These are phyloP conservation scores for Furnarius figulus DNA, from an alignment of 2,113 vertebrate genomes.

Conservation along the genomic window DNA sequence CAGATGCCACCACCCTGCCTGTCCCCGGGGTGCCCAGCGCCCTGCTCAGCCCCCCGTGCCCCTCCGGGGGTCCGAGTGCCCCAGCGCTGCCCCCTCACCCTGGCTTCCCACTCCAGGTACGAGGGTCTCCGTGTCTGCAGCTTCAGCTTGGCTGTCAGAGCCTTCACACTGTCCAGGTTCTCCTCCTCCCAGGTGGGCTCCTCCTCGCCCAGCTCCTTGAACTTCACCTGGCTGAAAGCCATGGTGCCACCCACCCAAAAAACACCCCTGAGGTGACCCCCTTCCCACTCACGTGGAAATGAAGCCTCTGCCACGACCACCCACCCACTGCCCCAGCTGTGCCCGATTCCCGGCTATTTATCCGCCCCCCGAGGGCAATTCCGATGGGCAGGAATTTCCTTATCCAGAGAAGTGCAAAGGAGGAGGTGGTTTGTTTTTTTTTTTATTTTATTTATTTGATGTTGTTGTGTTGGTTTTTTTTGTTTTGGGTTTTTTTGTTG, in stretches of 20 bases:
- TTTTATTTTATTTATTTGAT: neutral
- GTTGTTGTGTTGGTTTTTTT: neutral
- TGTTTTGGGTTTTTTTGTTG: too few species aligned
- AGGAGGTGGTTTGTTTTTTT: neutral
- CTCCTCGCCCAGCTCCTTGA: slow-evolving; percentile 80
- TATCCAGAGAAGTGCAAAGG: neutral
- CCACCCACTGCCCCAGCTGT: neutral
- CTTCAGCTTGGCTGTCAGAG: slow-evolving; percentile 87
- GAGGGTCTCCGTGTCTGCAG: slow-evolving; percentile 90
- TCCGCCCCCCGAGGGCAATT: slow-evolving; percentile 21
- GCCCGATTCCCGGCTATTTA: neutral
- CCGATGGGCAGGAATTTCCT: slow-evolving; percentile 41
- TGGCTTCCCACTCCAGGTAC: slow-evolving; percentile 90
- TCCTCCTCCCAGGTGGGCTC: slow-evolving; percentile 74
- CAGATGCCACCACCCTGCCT: slow-evolving; percentile 58
- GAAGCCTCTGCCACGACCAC: accelerated
- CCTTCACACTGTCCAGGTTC: slow-evolving; percentile 87
- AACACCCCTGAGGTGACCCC: too few species aligned
- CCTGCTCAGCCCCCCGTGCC: slow-evolving; percentile 41
- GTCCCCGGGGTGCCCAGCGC: neutral
- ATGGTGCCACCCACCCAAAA: neutral
- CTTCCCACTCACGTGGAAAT: accelerated
- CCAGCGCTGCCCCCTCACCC: slow-evolving; percentile 81
- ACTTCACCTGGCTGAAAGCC: slow-evolving; percentile 73
- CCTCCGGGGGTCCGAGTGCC: neutral